Evolutionary conservation across 2,888 invertebrate species (phyloP).

Genomic region (Eurytoma californica): DNA sequence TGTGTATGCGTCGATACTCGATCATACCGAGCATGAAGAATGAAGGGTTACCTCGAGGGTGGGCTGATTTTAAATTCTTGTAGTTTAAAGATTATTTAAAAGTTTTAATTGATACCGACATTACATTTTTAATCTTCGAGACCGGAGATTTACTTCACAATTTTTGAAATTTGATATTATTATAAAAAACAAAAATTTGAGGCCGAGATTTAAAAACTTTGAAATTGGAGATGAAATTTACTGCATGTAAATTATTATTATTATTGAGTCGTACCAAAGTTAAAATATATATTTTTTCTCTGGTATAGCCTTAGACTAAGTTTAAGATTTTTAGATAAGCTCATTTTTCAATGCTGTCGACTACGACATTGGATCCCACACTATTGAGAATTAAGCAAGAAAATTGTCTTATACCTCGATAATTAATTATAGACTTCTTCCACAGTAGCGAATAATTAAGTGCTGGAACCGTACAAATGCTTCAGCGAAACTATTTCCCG

Average conservation of each 20-base stretch:
- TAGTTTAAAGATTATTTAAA: no score
- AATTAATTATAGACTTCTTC: constrained; percentile 27
- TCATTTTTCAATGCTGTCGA: constrained; percentile 10
- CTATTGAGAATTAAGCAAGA: constrained; percentile 9
- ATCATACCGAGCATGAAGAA: constrained; percentile 7
- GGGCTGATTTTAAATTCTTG: no score
- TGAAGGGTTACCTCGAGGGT: no score
- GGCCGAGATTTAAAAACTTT: no score
- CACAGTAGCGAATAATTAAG: constrained; percentile 40
- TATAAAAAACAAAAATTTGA: no score
- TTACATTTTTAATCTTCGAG: not conserved
- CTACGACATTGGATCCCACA: not conserved
- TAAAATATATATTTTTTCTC: no score
- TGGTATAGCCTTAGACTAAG: no score
- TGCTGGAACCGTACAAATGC: constrained; percentile 18
- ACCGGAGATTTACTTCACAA: no score
- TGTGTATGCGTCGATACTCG: constrained; percentile 29
- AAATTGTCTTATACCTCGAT: not conserved
- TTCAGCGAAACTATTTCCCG: constrained; percentile 7
- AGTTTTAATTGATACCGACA: no score
- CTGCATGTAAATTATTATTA: no score
- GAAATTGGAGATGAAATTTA: not conserved
- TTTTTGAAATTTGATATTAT: no score
- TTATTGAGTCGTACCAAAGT: not conserved
- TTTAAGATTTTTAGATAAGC: constrained; percentile 23